Evolutionary conservation across 64 coral and sea anemone genomes (phyloP), one percentile per base, ranked within the genome.

Genomic region (Acropora tenuis): DNA sequence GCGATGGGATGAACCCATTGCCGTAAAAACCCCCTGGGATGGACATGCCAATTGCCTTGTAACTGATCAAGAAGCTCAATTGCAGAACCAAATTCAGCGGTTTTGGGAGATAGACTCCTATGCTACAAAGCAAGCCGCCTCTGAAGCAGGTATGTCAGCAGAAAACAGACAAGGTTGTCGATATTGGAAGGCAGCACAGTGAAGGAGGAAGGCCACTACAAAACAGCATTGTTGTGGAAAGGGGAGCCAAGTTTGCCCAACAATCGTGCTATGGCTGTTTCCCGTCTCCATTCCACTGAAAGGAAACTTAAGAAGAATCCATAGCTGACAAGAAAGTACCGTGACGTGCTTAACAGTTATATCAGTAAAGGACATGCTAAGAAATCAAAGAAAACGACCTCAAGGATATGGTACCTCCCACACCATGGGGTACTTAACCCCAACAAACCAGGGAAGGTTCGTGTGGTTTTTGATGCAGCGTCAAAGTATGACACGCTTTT

Each of bases 361-460:
- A 41, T 79, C 16, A 75, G 30, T 12, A 84, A 86, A 58, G 87
- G 87, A 49, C 76, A 94, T 18, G 61, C 78, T 11, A 65, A 19
- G n/a, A 77, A 42, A 41, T 16, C 75, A 6, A 75, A 88, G 9
- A 16, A n/a, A 20, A 78, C 45, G 15, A 18, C 30, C 3, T 5
- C 18, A 40, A 63, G 10, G 47, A 88, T 42, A 45, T 94, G 86
- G 86, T 94, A 94, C 72, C 46, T 94, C 9, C 93, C 82, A 50
- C 93, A 94, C 50, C 93, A 86, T 86, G 81, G 43, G 47, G 82
- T 94, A 13, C 19, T 71, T 17, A 90, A 86, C 71, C 76, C 84
- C 12, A 93, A 88, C 68, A 94, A 94, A 48, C 80, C 93, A 49
- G 63, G 80, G 61, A 90, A 90, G 47, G 53, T 94, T 9, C 80